Percentiles rank a stretch among this genome's conserved stretches.
These are phyloP conservation scores for Dermochelys coriacea DNA, from an alignment of 2,797 vertebrate species.

Conservation along the genomic window DNA sequence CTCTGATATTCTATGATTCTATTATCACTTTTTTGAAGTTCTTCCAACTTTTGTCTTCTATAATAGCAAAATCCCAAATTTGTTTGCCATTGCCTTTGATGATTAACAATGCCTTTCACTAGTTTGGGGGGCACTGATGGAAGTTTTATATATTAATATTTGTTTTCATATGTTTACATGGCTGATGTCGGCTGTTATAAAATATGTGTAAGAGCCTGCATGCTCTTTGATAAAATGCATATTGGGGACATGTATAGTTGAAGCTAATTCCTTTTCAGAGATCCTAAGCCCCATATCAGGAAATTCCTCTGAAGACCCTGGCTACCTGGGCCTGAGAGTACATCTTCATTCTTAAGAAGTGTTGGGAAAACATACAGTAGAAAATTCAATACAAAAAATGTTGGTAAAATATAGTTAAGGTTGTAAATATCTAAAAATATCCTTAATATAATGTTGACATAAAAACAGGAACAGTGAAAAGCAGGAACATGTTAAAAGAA, in stretches of 20 bases:
- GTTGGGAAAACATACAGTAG: neutral
- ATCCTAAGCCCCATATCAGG: neutral
- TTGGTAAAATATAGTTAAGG: neutral
- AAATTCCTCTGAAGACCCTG: neutral
- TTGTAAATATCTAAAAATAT: neutral
- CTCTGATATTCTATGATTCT: too few species aligned
- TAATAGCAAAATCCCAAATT: neutral
- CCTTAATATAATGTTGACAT: neutral
- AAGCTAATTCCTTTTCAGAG: neutral
- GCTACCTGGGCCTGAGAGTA: neutral
- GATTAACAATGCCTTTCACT: neutral
- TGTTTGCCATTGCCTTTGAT: neutral
- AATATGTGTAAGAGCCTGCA: neutral
- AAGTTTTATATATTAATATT: neutral
- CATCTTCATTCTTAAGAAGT: neutral
- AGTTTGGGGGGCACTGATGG: neutral
- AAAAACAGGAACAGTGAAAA: neutral
- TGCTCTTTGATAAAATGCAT: neutral
- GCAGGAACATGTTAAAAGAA: neutral
- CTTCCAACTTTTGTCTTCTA: neutral
- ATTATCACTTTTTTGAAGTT: neutral
- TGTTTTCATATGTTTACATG: neutral
- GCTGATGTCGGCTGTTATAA: neutral
- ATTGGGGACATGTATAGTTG: neutral
- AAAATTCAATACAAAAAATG: neutral